phyloP scores from a whole-genome alignment of 2,797 vertebrate species.

The Pelochelys cantorii region DNA sequence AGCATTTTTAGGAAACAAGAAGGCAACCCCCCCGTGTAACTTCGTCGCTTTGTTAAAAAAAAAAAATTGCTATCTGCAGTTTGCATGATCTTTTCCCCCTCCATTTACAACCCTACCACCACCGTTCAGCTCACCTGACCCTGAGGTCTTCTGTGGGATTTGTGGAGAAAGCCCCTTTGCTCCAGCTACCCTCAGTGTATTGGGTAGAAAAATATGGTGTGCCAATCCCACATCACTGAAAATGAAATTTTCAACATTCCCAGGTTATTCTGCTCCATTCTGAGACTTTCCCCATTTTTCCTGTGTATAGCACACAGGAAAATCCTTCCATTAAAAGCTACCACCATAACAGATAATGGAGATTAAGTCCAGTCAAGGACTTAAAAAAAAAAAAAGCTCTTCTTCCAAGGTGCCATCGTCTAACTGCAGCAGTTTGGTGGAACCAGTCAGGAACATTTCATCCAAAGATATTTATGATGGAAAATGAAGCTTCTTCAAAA shows the following conservation, averaged over 20 bases:
- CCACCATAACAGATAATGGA: not conserved
- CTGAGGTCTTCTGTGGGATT: rapidly evolving
- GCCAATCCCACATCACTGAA: not conserved
- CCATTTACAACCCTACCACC: not conserved
- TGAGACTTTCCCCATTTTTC: not conserved
- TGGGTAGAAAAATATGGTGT: not conserved
- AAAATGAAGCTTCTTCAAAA: not conserved
- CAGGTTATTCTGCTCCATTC: not conserved
- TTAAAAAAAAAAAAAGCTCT: not conserved
- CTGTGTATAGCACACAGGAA: not conserved
- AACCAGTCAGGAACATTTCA: not conserved
- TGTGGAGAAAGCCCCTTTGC: rapidly evolving
- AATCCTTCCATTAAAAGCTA: not conserved
- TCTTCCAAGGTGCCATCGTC: not conserved
- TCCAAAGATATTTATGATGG: not conserved
- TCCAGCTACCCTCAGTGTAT: not conserved
- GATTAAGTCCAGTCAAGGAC: conserved; percentile 3
- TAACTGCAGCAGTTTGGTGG: not conserved
- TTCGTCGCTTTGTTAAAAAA: not conserved
- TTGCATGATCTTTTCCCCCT: not conserved
- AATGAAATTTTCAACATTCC: not conserved
- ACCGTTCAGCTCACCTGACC: not conserved
- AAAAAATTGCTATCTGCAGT: not conserved
- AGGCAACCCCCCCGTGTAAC: not conserved
- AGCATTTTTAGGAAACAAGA: not conserved